Percentiles rank a stretch among this genome's conserved stretches.
Evolutionary conservation across 1,140 invertebrate genomes (phyloP).

Genomic region (Leucophenga varia): DNA sequence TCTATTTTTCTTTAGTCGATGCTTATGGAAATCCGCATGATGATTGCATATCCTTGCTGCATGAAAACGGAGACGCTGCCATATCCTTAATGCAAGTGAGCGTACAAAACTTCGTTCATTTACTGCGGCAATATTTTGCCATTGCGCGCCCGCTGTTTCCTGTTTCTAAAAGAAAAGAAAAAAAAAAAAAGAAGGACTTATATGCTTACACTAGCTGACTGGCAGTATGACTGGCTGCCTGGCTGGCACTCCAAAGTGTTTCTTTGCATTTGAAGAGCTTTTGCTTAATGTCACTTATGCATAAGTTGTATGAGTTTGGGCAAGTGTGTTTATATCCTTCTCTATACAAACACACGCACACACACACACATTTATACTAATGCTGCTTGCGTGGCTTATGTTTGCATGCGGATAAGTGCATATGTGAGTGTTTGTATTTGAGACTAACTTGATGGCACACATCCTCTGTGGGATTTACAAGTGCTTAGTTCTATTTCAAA

Average conservation of each 20-base stretch:
- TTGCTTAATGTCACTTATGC: constrained; percentile 56
- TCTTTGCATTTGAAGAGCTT: constrained; percentile 54
- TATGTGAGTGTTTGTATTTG: constrained; percentile 40
- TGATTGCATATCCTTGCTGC: constrained; percentile 52
- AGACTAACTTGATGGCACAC: constrained; percentile 51
- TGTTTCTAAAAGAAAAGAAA: too few relatives aligned
- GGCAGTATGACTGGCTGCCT: constrained; percentile 12
- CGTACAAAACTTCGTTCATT: constrained; percentile 50
- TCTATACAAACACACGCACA: constrained; percentile 1
- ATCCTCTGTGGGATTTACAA: constrained; percentile 54
- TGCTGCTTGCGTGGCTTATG: constrained; percentile 36
- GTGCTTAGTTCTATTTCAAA: constrained; percentile 54
- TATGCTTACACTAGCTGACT: constrained; percentile 40
- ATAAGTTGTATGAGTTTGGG: constrained; percentile 53
- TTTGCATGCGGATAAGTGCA: constrained; percentile 8
- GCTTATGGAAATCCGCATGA: constrained; percentile 55
- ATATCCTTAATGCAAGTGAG: constrained; percentile 44
- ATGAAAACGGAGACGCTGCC: constrained; percentile 33
- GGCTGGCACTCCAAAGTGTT: constrained; percentile 44
- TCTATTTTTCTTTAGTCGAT: constrained; percentile 20
- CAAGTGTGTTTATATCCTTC: constrained; percentile 18
- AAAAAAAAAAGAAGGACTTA: too few relatives aligned
- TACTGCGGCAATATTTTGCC: constrained; percentile 30
- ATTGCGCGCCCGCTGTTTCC: too few relatives aligned
- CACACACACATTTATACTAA: constrained; percentile 19